Base-by-base conservation (phyloP, 2,888 invertebrate species). In the Perithous albicinctus region DNA sequence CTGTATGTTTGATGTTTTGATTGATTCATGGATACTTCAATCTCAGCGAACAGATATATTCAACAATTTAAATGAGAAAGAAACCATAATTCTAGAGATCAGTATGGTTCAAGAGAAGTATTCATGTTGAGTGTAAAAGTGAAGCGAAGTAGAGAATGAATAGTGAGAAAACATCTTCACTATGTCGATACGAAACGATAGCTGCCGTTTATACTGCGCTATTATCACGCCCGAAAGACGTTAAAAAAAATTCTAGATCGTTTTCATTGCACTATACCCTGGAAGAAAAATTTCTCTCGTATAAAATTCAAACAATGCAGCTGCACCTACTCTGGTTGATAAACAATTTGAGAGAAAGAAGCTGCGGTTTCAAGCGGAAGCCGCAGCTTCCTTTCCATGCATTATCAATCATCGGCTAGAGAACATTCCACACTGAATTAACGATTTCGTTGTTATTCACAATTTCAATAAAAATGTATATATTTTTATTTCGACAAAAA, bases 241-340 rank as follows among this genome's bases (percentile, higher is more conserved):
- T 20, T 59, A 48, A 32, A 73, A 72, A 63, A 69, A 5, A 56
- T 56, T 15, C 12, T 54, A 4, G 12, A 15, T 12, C 38, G 38
- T 56, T 18, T 32, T 72, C 46, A 32, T 46, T 59, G 59, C n/a
- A 32, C 12, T 12, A n/a, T 20, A 38, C 29, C 2, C 15, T 7
- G 48, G 7, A 12, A 59, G 18, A 26, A 72, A 46, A 32, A 59
- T 61, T 15, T 15, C 10, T 23, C 43, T 59, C 46, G 10, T 48
- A 23, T 38, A 63, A 63, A 48, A 73, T 73, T 48, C 23, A 38
- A 35, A 63, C 48, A n/a, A 35, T 38, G 8, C 43, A 51, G 61
- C 48, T 63, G 63, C 48, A 61, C 23, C 48, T 63, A 73, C 61
- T 63, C 48, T 10, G 23, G n/a, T 61, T n/a, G 35, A 73, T 63